Evolutionary conservation across 2,113 vertebrate genomes (phyloP).

Genomic region (Phalacrocorax carbo): DNA sequence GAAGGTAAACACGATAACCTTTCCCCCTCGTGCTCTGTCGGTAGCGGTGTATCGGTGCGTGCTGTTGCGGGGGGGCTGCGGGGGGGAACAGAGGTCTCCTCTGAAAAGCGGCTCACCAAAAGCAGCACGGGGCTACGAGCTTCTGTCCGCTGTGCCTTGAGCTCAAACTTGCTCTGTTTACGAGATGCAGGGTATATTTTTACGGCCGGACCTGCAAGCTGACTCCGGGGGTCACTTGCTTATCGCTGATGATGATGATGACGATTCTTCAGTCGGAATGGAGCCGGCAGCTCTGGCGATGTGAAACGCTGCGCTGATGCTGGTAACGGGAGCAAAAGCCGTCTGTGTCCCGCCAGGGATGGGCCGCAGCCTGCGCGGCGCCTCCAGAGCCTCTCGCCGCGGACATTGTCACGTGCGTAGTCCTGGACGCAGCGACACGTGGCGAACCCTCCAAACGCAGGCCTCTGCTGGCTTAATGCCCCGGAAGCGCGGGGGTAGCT

Average conservation of each 20-base stretch:
- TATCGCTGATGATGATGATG: background rate
- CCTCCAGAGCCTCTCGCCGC: background rate
- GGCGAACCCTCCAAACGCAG: too few species aligned
- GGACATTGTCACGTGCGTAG: fast-evolving
- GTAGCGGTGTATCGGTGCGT: background rate
- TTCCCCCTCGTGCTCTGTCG: background rate
- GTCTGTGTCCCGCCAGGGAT: background rate
- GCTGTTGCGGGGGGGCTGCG: background rate
- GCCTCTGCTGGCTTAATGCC: fast-evolving
- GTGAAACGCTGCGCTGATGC: background rate
- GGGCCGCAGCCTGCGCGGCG: background rate
- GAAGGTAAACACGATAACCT: background rate
- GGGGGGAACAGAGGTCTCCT: too few species aligned
- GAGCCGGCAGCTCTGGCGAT: background rate
- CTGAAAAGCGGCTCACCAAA: background rate
- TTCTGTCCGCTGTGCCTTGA: too few species aligned
- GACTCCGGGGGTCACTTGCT: background rate
- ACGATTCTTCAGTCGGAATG: background rate
- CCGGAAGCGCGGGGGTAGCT: background rate
- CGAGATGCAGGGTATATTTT: background rate
- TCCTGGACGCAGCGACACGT: background rate
- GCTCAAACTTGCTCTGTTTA: background rate
- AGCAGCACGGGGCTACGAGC: background rate
- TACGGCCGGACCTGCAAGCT: background rate
- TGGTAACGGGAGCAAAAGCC: background rate